A percentile compares a stretch with the other conserved stretches of the same genome.
Evolutionary conservation across 2,113 vertebrate genomes (phyloP).

Genomic region (Semicossyphus pulcher): DNA sequence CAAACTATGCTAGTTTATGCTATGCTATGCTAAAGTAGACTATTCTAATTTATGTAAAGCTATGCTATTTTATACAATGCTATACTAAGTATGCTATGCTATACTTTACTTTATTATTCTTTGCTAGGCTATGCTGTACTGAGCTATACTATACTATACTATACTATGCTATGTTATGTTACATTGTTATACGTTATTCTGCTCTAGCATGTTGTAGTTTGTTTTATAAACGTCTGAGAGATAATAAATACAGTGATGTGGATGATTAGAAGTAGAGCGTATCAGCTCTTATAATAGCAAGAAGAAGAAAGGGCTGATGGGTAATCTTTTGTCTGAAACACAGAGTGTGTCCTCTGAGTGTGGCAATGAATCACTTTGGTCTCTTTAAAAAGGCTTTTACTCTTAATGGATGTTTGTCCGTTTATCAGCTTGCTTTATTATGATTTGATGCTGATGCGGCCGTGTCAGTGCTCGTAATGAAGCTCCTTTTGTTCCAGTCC

Average conservation of each 20-base stretch:
- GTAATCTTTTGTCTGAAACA: background rate
- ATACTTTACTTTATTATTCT: background rate
- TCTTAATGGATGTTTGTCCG: constrained; percentile 8
- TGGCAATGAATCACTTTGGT: constrained; percentile 8
- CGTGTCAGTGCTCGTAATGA: background rate
- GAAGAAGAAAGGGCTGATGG: background rate
- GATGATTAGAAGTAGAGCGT: background rate
- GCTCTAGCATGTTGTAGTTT: too few species aligned
- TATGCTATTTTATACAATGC: background rate
- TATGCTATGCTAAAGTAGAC: too few species aligned
- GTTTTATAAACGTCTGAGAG: too few species aligned
- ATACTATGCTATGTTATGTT: background rate
- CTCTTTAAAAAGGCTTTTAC: constrained; percentile 9
- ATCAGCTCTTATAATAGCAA: background rate
- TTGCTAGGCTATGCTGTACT: background rate
- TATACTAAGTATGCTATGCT: background rate
- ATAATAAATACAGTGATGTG: too few species aligned
- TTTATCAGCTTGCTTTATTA: constrained; percentile 1
- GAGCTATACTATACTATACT: background rate
- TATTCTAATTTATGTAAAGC: too few species aligned
- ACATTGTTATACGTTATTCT: too few species aligned
- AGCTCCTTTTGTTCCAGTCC: background rate
- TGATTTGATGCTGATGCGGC: constrained; percentile 6
- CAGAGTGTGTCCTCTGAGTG: background rate
- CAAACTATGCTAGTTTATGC: background rate